phyloP scores from a whole-genome alignment of 2,797 vertebrate genomes.

The Novumbra hubbsi region DNA sequence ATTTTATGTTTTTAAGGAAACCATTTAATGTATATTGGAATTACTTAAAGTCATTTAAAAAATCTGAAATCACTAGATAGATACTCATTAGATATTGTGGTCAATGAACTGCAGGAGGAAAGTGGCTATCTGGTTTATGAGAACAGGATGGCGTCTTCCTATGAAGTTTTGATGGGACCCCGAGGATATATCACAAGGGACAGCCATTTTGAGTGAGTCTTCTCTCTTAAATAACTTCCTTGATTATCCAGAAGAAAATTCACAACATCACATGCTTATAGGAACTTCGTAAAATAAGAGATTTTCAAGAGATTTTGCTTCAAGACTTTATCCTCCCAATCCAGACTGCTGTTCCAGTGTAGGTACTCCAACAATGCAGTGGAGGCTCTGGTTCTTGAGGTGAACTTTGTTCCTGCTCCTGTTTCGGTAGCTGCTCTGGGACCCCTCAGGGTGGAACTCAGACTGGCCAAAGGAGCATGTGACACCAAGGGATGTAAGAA shows the following conservation, averaged over 20 bases:
- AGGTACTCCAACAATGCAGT: constrained; percentile 57
- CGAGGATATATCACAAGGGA: constrained; percentile 74
- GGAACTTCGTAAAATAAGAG: background rate
- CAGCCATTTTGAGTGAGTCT: constrained; percentile 73
- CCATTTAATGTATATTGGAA: too few species aligned
- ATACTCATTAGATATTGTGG: background rate
- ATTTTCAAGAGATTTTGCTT: background rate
- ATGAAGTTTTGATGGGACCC: constrained; percentile 70
- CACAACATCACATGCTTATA: background rate
- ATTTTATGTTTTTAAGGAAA: too few species aligned
- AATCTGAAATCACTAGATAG: too few species aligned
- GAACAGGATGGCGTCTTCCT: constrained; percentile 70
- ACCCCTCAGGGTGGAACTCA: constrained; percentile 64
- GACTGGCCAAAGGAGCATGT: constrained; percentile 70
- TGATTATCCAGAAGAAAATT: background rate
- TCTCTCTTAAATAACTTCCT: background rate
- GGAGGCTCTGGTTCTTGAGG: constrained; percentile 63
- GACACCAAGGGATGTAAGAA: constrained; percentile 60
- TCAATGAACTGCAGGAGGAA: constrained; percentile 57
- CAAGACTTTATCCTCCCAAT: background rate
- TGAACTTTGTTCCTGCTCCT: constrained; percentile 62
- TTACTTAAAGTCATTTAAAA: too few species aligned
- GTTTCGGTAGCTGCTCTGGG: constrained; percentile 54
- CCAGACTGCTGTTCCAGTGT: constrained; percentile 75
- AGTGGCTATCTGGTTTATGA: constrained; percentile 67